These are phyloP conservation scores for Hipparchia semele DNA, from an alignment of 2,888 invertebrate genomes.

Conservation along the genomic window DNA sequence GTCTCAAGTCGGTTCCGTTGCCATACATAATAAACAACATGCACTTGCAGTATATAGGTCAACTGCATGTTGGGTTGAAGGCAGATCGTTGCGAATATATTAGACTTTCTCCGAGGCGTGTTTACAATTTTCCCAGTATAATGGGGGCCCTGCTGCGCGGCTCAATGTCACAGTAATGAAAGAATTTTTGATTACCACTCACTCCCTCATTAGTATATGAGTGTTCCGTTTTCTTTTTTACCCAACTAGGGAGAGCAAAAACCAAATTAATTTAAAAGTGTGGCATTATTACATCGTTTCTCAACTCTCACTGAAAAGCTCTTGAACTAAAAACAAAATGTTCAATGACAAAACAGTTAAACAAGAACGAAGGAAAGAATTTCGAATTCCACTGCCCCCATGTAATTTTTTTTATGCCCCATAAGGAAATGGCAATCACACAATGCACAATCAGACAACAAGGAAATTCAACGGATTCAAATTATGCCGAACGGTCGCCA, in stretches of 20 bases:
- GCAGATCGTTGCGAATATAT: conserved; percentile 41
- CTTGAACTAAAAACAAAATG: not conserved
- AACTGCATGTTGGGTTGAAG: conserved; percentile 38
- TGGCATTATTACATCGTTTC: too few relatives aligned
- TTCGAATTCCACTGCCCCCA: not conserved
- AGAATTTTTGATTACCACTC: conserved; percentile 37
- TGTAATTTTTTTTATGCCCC: conserved; percentile 1
- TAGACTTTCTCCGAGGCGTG: conserved; percentile 36
- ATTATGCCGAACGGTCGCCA: conserved; percentile 11
- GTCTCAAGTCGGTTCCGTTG: conserved; percentile 41
- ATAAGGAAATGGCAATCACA: conserved; percentile 20
- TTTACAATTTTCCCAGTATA: conserved; percentile 38
- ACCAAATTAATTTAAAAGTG: too few relatives aligned
- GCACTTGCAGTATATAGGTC: conserved; percentile 44
- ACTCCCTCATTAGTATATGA: conserved; percentile 30
- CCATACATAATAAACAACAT: conserved; percentile 45
- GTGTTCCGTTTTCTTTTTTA: not conserved
- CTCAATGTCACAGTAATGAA: conserved; percentile 38
- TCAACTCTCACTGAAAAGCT: too few relatives aligned
- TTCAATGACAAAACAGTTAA: not conserved
- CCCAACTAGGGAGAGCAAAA: too few relatives aligned
- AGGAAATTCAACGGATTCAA: conserved; percentile 15
- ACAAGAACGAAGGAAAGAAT: not conserved
- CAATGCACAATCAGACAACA: not conserved
- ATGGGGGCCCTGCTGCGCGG: conserved; percentile 33